Evolutionary conservation across 1,140 invertebrate genomes (phyloP).

Genomic region (Bactericera cockerelli): DNA sequence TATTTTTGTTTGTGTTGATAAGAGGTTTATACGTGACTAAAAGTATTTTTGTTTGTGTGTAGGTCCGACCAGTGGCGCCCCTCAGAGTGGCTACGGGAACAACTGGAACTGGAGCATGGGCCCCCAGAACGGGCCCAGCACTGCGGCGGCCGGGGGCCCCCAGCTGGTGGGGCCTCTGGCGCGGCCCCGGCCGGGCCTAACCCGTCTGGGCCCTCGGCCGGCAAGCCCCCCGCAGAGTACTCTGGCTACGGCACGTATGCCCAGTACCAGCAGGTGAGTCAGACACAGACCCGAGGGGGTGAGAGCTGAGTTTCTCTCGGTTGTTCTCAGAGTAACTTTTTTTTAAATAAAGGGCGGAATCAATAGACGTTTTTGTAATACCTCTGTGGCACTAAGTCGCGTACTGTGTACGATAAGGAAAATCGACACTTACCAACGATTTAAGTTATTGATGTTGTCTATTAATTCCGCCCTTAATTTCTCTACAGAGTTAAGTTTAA

Average conservation of each 20-base stretch:
- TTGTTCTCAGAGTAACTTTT: too few relatives aligned
- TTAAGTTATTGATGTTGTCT: too few relatives aligned
- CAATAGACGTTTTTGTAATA: too few relatives aligned
- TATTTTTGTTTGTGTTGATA: too few relatives aligned
- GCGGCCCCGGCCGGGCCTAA: slow-evolving; percentile 36
- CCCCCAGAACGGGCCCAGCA: slow-evolving; percentile 37
- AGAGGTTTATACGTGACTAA: too few relatives aligned
- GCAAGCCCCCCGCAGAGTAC: slow-evolving; percentile 31
- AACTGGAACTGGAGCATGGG: slow-evolving; percentile 42
- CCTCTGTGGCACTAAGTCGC: too few relatives aligned
- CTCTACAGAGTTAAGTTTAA: too few relatives aligned
- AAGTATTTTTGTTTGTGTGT: too few relatives aligned
- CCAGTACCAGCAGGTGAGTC: slow-evolving; percentile 33
- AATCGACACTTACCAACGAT: too few relatives aligned
- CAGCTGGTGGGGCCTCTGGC: slow-evolving; percentile 35
- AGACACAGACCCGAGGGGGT: neutral
- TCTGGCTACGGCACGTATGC: slow-evolving; percentile 35
- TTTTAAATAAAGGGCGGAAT: too few relatives aligned
- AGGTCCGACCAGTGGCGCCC: slow-evolving; percentile 31
- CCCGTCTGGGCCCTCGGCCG: slow-evolving; percentile 31
- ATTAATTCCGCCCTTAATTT: too few relatives aligned
- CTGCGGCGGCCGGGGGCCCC: slow-evolving; percentile 36
- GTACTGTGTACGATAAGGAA: too few relatives aligned
- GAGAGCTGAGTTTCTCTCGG: neutral
- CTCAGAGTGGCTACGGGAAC: slow-evolving; percentile 36